Base-by-base conservation (phyloP, 2,888 invertebrate genomes). In the Aproaerema taeniolella region DNA sequence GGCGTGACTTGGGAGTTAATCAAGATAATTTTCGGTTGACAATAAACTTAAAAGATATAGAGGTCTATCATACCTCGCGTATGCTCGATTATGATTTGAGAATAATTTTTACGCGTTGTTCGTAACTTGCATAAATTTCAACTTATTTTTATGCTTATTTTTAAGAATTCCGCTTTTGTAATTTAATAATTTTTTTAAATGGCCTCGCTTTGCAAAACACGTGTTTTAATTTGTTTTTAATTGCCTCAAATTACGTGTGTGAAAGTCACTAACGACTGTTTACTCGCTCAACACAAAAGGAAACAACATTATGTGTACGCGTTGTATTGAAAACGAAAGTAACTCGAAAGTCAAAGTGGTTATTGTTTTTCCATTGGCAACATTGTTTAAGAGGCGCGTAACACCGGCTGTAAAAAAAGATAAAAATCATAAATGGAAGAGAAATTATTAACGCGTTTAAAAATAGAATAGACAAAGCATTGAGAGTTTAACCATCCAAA, bases 381-480 rank as follows among this genome's bases (percentile, higher is more conserved):
- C 20, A 6, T 20, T 20, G 8, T 6, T 8, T 20, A 20, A 20
- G 20, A 20, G 20, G 20, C 8, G 8, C 20, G 8, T 20, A 20
- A 20, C 14, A 31, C 25, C 6, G 7, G 4, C 15, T 5, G n/a
- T 8, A 13, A 13, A 31, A 14, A 15, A 31, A 31, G 8, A 31
- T n/a, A 31, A 15, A 32, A 17, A 26, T 26, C n/a, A 9, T 17
- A 10, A 32, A 16, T 32, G 14, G 16, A 32, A 33, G 29, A 39
- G 1, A 57, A 26, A 26, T 26, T 9, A 50, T 52, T 43, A 41
- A 47, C 38, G 30, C 64, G 58, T n/a, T n/a, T 54, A 62, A 59
- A 70, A 64, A 67, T 71, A 71, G 61, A 57, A 58, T 53, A 17
- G 42, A 48, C 39, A 49, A 49, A 52, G 9, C 26, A 55, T 52